Base-by-base conservation (phyloP, 1,140 invertebrate genomes). In the Uloborus diversus region DNA sequence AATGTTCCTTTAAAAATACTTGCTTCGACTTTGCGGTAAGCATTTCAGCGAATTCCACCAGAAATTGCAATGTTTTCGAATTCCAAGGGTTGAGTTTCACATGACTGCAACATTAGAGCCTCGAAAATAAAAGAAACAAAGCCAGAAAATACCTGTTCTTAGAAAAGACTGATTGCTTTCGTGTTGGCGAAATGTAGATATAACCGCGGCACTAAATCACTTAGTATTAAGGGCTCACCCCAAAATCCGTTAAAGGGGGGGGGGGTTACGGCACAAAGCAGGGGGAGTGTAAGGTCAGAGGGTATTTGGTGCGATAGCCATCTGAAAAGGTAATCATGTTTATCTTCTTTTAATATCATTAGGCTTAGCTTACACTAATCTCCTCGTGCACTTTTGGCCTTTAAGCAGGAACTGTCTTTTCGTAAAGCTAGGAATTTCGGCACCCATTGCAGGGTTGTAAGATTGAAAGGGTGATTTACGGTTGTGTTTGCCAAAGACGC, bases 271-370 rank as follows among this genome's bases (percentile, higher is more conserved):
- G 28, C 4, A 28, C n/a, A 25, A 30, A 62, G 30, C 14, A 37
- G 42, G 7, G 35, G 59, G 32, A 32, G 56, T 73, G 13, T 17
- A 33, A 35, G 70, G 70, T 73, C 35, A 73, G 70, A 49, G 56
- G 53, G 68, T 59, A 25, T 23, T 64, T 27, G 23, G 17, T 30
- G 32, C 42, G 70, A 73, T 73, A 62, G 70, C 28, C 57, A 73
- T 73, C 70, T 73, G 57, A 61, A 7, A 27, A 62, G 32, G 37
- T 73, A 62, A 73, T 73, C 70, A 42, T 62, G 53, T 62, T 71
- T 71, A 71, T 71, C 69, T 73, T 73, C 70, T 73, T 62, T 73
- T 73, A 73, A 73, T 62, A 73, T 73, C 70, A 27, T 73, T 11
- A 49, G 9, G 30, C 57, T 30, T 62, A 42, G 57, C 37, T 49